phyloP scores from a whole-genome alignment of 2,888 invertebrate genomes.

The Nasonia oneida region DNA sequence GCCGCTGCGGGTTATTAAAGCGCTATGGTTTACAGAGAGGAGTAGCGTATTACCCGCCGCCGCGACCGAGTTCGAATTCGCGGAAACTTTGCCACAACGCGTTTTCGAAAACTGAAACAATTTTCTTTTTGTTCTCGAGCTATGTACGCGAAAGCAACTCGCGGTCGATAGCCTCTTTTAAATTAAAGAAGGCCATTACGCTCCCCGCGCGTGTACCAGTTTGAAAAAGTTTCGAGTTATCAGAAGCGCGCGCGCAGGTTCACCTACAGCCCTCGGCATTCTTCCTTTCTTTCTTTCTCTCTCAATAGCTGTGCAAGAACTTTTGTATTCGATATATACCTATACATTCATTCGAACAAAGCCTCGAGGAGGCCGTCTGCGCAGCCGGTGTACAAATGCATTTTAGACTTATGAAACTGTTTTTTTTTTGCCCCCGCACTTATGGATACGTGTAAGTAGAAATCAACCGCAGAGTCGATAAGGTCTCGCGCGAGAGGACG shows the following conservation, averaged over 20 bases:
- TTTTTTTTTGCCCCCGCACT: not conserved
- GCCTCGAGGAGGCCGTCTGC: not conserved
- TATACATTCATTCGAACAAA: not conserved
- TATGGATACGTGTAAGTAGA: not conserved
- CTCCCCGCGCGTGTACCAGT: not conserved
- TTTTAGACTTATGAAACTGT: not conserved
- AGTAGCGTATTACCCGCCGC: no score
- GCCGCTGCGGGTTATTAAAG: no score
- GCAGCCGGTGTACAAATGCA: not conserved
- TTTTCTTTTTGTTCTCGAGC: no score
- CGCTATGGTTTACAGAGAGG: no score
- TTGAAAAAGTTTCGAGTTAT: constrained; percentile 9
- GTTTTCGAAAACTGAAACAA: no score
- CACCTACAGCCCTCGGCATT: constrained; percentile 39
- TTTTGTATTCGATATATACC: not conserved
- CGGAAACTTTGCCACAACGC: no score
- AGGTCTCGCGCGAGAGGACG: not conserved
- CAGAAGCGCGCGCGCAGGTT: not conserved
- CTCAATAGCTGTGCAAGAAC: constrained; percentile 7
- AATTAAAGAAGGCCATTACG: no score
- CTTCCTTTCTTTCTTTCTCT: not conserved
- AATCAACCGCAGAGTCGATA: not conserved
- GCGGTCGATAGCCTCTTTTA: no score
- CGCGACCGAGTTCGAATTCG: no score
- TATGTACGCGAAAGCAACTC: no score